Conservation (phyloP, 2,888 invertebrate genomes). For the Euphydryas editha region DNA sequence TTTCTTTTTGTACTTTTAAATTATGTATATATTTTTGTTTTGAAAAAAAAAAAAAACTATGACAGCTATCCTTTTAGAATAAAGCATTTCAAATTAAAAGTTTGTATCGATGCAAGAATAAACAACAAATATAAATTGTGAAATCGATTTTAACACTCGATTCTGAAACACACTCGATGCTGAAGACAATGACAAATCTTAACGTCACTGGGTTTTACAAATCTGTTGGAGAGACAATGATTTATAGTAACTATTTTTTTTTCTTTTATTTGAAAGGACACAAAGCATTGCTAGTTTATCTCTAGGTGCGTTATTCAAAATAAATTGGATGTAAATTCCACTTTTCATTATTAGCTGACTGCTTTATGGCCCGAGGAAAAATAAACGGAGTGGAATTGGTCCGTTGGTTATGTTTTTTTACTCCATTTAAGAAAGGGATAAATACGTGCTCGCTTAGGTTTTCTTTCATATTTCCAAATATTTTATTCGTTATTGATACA, state of each 20-base stretch:
- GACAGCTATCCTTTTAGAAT: no score
- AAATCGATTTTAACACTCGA: conserved; percentile 13
- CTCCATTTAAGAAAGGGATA: conserved; percentile 26
- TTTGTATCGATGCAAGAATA: not conserved
- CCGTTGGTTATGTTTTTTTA: conserved; percentile 31
- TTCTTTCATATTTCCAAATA: not conserved
- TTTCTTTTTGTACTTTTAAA: no score
- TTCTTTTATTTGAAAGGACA: conserved; percentile 21
- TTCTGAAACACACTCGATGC: no score
- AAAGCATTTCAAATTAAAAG: not conserved
- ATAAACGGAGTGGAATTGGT: conserved; percentile 31
- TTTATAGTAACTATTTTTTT: conserved; percentile 47
- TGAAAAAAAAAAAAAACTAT: no score
- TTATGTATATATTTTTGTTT: no score
- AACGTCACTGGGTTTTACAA: conserved; percentile 49
- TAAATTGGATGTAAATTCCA: conserved; percentile 37
- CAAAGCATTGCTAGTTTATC: conserved; percentile 36
- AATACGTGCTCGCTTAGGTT: not conserved
- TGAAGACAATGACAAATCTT: conserved; percentile 50
- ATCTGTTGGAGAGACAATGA: conserved; percentile 50
- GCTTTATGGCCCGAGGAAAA: conserved; percentile 35
- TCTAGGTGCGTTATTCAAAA: conserved; percentile 29
- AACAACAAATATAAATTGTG: not conserved
- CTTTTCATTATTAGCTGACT: conserved; percentile 36
- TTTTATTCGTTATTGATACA: not conserved